Base-by-base conservation (phyloP, 2,113 vertebrate species). In the Protobothrops mucrosquamatus region DNA sequence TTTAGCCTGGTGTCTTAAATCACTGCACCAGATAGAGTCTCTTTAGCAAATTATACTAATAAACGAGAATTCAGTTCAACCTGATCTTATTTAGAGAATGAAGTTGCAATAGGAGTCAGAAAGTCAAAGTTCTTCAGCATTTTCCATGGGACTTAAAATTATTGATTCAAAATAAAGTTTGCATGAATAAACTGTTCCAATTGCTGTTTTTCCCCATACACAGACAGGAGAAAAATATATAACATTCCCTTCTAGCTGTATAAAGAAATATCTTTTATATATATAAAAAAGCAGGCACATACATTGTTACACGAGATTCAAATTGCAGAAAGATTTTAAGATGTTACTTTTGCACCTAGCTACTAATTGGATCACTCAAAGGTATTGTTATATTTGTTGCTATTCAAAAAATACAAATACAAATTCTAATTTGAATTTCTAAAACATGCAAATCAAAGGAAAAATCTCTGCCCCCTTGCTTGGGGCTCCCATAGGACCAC, bases 91-190 rank as follows among this genome's bases (percentile, higher is more conserved):
- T 81, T 59, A 88, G 86, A 34, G 34, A 39, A 54, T 20, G 11
- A 29, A 93, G 29, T 55, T 89, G 34, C 14, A 59, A 52, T 6
- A 69, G 54, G 14, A 54, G 8, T 1, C 86, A 29, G 23, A 61
- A 92, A 94, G 92, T 56, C 64, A 0, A 89, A 26, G 39, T 61
- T 26, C 48, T 54, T 89, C 39, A 56, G 10, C 18, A 3, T 3
- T 88, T 56, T 94, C 57, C 55, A 94, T 9, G 18, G 9, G 52
- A 29, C 51, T 88, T 59, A 81, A 85, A 91, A 93, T 59, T 93
- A 93, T 26, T 1, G 87, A 90, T 81, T 89, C 81, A 92, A 90
- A 88, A 91, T 8, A 48, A 74, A 0, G 39, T 86, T 64, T 92
- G 87, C 59, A 91, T 43, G 34, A 94, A 88, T 56, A 91, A 14